Evolutionary conservation across 2,797 vertebrate genomes (phyloP), one percentile per base, ranked within the genome.

Genomic region (Neopelma chrysocephalum): DNA sequence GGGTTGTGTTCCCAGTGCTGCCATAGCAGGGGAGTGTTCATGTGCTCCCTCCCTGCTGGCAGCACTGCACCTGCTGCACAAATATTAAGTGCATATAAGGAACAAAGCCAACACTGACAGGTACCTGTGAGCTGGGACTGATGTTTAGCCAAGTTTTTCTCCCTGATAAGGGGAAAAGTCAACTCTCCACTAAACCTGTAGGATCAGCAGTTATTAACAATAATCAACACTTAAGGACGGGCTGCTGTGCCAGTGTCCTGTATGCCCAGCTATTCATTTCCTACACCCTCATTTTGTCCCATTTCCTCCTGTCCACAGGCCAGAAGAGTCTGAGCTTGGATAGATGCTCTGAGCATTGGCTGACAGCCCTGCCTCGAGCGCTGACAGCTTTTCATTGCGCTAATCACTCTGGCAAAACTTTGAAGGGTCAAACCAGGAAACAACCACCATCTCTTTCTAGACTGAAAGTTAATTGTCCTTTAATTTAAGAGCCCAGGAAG

Each of bases 401-500:
- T 94, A 80, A 93, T 95, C 90, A 70, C 62, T 54, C 75, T 79
- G 26, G 86, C 88, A 89, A 92, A 96, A 79, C 69, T 87, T 51
- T 78, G 34, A 58, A 38, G 66, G 82, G 48, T 80, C 93, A 94
- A 77, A 93, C 53, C 89, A 81, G 84, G 82, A 90, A 90, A 85
- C 71, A 40, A 72, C 81, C 61, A 61, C 78, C 64, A 72, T 75
- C 83, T 93, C 73, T 85, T 94, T 90, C 68, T 72, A 72, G 50
- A 47, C 83, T 42, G 48, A 34, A 91, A 95, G 75, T 85, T 96
- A 95, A 95, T 83, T 93, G 61, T 56, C 80, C 50, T 95, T 96
- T 96, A 96, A 94, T 96, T 96, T 91, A 82, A 89, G 75, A 87
- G 71, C 6, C 72, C 82, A 86, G 89, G 93, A 95, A 81, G 61